A percentile compares a stretch with the other conserved stretches of the same genome.
These are phyloP conservation scores for Puffinus mauretanicus DNA, from an alignment of 2,113 vertebrate species.

Conservation along the genomic window DNA sequence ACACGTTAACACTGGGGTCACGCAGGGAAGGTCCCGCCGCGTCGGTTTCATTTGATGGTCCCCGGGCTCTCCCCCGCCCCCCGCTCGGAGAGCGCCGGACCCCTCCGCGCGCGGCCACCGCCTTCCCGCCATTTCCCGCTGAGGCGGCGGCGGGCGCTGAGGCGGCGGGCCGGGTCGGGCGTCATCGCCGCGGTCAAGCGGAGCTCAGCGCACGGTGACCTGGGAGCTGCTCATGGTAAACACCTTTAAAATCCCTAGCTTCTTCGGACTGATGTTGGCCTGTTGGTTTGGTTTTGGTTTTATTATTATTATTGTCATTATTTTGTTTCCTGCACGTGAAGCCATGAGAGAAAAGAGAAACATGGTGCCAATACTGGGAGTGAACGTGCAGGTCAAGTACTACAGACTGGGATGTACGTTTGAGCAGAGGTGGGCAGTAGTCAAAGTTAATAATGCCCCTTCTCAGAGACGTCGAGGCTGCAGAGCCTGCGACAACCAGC, in stretches of 20 bases:
- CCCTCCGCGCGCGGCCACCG: neutral
- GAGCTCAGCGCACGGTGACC: neutral
- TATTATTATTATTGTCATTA: neutral
- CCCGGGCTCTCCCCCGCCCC: too few relatives aligned
- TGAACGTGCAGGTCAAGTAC: neutral
- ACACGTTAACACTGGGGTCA: too few relatives aligned
- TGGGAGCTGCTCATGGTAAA: neutral
- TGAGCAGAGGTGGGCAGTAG: neutral
- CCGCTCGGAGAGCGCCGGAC: neutral
- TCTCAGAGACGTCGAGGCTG: neutral
- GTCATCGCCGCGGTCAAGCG: neutral
- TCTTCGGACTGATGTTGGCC: neutral
- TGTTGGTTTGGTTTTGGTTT: neutral
- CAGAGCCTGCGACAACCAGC: neutral
- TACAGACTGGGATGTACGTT: accelerated
- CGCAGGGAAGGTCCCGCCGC: too few relatives aligned
- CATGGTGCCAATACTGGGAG: accelerated
- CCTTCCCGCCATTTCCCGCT: neutral
- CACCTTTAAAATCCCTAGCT: neutral
- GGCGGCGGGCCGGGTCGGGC: neutral
- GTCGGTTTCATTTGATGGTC: too few relatives aligned
- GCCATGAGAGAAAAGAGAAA: neutral
- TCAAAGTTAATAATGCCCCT: neutral
- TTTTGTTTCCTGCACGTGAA: neutral
- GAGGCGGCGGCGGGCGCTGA: neutral